Conservation (phyloP, 2,113 vertebrate genomes). For the Oxyruncus cristatus region DNA sequence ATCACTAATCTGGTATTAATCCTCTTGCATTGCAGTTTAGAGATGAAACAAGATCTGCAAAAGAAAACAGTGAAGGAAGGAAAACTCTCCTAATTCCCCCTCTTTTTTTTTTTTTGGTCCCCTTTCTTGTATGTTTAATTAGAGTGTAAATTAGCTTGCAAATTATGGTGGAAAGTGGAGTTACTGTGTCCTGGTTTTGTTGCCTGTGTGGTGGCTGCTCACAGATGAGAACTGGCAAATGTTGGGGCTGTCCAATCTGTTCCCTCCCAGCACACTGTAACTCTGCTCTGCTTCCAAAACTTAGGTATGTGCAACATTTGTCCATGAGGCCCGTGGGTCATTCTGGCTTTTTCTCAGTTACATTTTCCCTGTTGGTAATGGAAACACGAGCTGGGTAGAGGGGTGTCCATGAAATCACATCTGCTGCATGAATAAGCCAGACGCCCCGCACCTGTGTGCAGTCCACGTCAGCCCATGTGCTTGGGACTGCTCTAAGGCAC, state of each 20-base stretch:
- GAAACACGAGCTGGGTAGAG: neutral
- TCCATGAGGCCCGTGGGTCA: neutral
- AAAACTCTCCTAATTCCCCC: neutral
- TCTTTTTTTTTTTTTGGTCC: neutral
- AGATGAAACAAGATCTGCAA: neutral
- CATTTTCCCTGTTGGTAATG: neutral
- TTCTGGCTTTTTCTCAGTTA: conserved; percentile 20
- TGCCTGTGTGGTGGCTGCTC: neutral
- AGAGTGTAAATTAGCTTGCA: neutral
- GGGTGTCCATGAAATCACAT: neutral
- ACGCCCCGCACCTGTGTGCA: neutral
- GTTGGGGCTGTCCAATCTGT: neutral
- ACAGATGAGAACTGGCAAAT: neutral
- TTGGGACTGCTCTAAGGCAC: neutral
- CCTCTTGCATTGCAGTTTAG: neutral
- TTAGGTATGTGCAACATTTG: neutral
- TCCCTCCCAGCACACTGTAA: neutral
- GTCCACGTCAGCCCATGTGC: neutral
- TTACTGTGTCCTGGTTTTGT: neutral
- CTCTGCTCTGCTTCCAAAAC: neutral
- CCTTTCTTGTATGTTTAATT: neutral
- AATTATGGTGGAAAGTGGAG: neutral
- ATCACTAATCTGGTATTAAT: neutral
- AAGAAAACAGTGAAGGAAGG: neutral
- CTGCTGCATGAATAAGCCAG: conserved; percentile 10